Percentiles rank a stretch among this genome's conserved stretches.
Evolutionary conservation across 64 coral and sea anemone species (phyloP).

Genomic region (Pocillopora verrucosa): DNA sequence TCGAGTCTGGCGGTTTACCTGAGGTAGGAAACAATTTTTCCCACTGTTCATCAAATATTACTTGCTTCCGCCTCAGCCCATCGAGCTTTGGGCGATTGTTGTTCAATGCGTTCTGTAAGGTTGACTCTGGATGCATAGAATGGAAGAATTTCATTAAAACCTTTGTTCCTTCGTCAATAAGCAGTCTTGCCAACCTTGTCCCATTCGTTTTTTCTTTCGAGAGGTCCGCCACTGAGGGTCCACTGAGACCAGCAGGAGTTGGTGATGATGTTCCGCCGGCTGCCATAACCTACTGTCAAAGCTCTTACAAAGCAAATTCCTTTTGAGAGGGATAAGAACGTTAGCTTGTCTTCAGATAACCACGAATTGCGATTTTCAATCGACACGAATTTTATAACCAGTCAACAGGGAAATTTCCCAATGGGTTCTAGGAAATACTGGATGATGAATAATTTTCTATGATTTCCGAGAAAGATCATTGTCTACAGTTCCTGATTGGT

Average conservation of each 20-base stretch:
- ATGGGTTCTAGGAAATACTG: not conserved
- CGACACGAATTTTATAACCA: too few species aligned
- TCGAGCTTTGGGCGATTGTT: not conserved
- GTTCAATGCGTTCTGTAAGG: not conserved
- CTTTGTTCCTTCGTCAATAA: conserved; percentile 41
- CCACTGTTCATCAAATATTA: conserved; percentile 25
- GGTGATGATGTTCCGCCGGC: too few species aligned
- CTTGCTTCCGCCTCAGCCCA: not conserved
- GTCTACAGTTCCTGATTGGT: not conserved
- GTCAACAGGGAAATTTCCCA: too few species aligned
- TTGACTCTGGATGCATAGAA: not conserved
- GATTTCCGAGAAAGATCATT: not conserved
- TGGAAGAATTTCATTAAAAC: conserved; percentile 24
- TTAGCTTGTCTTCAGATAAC: too few species aligned
- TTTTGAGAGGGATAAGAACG: too few species aligned
- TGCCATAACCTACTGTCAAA: too few species aligned
- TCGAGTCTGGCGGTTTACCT: conserved; percentile 30
- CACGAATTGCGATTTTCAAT: too few species aligned
- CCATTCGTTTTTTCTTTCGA: conserved; percentile 55
- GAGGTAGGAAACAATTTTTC: conserved; percentile 23
- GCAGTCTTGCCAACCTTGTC: conserved; percentile 19
- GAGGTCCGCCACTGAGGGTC: not conserved
- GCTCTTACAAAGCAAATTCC: too few species aligned
- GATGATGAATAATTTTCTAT: too few species aligned
- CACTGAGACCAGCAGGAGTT: too few species aligned